Conservation (phyloP, 2,113 vertebrate species). For the Semicossyphus pulcher region DNA sequence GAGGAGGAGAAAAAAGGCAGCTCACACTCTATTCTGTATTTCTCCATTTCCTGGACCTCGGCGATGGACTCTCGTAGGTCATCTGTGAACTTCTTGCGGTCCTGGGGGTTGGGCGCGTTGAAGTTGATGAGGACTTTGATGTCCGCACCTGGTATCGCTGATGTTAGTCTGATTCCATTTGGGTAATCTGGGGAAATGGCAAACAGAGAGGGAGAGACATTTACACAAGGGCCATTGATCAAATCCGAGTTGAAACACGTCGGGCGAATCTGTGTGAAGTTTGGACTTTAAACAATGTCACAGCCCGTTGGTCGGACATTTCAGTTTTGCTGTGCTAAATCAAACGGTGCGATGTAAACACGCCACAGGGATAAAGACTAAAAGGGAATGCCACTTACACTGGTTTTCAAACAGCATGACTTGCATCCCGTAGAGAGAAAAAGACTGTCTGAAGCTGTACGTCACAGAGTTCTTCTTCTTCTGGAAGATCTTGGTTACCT, state of each 20-base stretch:
- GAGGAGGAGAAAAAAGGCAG: constrained; percentile 39
- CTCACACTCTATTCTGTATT: constrained; percentile 99
- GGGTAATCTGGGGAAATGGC: constrained; percentile 89
- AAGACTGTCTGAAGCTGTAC: constrained; percentile 98
- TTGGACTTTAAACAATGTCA: constrained; percentile 44
- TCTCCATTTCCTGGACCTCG: constrained; percentile 99
- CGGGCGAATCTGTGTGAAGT: constrained; percentile 36
- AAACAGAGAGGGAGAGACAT: constrained; percentile 41
- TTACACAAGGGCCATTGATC: constrained; percentile 50
- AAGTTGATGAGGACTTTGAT: constrained; percentile 98
- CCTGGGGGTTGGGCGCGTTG: constrained; percentile 98
- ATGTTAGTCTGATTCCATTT: constrained; percentile 96
- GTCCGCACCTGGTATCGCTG: constrained; percentile 95
- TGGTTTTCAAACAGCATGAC: constrained; percentile 98
- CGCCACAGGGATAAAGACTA: constrained; percentile 9
- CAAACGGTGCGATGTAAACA: constrained; percentile 50
- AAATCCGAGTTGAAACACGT: constrained; percentile 46
- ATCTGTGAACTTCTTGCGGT: constrained; percentile 98
- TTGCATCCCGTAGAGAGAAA: constrained; percentile 97
- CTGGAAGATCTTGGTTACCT: constrained; percentile 99
- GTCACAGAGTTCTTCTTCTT: constrained; percentile 99
- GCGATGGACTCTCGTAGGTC: constrained; percentile 97
- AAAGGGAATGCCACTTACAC: constrained; percentile 84
- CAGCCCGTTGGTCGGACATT: constrained; percentile 28
- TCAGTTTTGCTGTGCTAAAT: constrained; percentile 39